Conservation (phyloP, 1,140 invertebrate species). For the Colletes latitarsis region DNA sequence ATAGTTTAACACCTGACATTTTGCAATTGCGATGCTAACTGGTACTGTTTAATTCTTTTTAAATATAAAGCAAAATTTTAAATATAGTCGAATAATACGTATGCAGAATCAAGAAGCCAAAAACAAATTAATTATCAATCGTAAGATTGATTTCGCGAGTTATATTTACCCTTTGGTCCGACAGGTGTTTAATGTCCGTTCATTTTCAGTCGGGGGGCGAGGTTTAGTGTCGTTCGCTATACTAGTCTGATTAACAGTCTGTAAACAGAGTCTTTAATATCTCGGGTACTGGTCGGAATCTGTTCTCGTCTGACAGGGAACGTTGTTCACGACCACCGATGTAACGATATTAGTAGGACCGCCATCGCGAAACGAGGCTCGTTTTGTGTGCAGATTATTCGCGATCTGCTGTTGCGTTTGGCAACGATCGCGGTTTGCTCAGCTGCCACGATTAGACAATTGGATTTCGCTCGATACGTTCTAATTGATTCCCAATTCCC, state of each 20-base stretch:
- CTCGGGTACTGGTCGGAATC: constrained; percentile 3
- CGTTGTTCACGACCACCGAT: not conserved
- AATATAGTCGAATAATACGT: no score
- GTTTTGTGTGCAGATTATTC: not conserved
- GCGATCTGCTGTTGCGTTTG: constrained; percentile 33
- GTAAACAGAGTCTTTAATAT: constrained; percentile 34
- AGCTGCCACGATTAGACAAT: constrained; percentile 23
- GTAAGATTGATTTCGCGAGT: constrained; percentile 9
- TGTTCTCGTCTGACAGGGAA: constrained; percentile 6
- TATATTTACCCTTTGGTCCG: constrained; percentile 16
- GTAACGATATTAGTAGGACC: constrained; percentile 33
- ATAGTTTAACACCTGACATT: no score
- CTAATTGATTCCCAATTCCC: not conserved
- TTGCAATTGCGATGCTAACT: no score
- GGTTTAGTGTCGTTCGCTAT: not conserved
- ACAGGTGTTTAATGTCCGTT: constrained; percentile 14
- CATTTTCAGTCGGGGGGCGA: not conserved
- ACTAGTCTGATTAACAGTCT: constrained; percentile 34
- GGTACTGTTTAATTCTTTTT: no score
- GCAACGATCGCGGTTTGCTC: constrained; percentile 31
- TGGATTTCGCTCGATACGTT: not conserved
- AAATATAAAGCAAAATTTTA: no score
- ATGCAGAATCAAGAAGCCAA: no score
- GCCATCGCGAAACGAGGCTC: not conserved
- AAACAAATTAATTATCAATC: no score